phyloP scores from a whole-genome alignment of 1,140 invertebrate species.

The Macrobrachium nipponense region DNA sequence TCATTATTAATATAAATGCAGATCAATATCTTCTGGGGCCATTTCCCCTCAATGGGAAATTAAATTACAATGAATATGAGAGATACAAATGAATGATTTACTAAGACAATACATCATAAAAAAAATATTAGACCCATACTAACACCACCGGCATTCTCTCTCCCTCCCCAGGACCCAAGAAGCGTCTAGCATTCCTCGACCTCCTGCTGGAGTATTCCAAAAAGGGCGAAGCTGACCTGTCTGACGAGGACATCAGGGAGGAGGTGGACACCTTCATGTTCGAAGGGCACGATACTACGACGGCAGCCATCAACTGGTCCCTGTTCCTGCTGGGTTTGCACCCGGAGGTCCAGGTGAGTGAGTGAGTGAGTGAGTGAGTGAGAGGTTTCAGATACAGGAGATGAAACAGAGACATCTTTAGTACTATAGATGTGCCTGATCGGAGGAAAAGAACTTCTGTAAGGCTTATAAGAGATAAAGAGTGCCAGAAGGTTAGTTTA shows the following conservation, averaged over 20 bases:
- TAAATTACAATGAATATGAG: too few relatives aligned
- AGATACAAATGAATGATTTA: too few relatives aligned
- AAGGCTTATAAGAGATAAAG: too few relatives aligned
- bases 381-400: too few relatives aligned
- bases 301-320: conserved; percentile 87
- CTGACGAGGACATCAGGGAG: conserved; percentile 89
- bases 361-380: not conserved
- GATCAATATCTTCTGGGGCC: too few relatives aligned
- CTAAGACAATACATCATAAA: too few relatives aligned
- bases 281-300: conserved; percentile 94
- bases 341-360: conserved; percentile 76
- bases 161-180: conserved; percentile 66
- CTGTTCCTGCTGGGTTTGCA: conserved; percentile 84
- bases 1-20: too few relatives aligned
- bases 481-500: too few relatives aligned
- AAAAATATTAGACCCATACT: too few relatives aligned
- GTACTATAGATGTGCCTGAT: too few relatives aligned
- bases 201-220: conserved; percentile 86
- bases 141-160: not conserved
- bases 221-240: conserved; percentile 79
- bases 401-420: not conserved
- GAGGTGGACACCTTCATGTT: conserved; percentile 96
- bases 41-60: too few relatives aligned
- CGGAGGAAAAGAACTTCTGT: too few relatives aligned
- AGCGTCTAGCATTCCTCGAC: conserved; percentile 92